A percentile compares a stretch with the other conserved stretches of the same genome.
Evolutionary conservation across 1,140 invertebrate species (phyloP).

Genomic region (Eriosoma lanigerum): DNA sequence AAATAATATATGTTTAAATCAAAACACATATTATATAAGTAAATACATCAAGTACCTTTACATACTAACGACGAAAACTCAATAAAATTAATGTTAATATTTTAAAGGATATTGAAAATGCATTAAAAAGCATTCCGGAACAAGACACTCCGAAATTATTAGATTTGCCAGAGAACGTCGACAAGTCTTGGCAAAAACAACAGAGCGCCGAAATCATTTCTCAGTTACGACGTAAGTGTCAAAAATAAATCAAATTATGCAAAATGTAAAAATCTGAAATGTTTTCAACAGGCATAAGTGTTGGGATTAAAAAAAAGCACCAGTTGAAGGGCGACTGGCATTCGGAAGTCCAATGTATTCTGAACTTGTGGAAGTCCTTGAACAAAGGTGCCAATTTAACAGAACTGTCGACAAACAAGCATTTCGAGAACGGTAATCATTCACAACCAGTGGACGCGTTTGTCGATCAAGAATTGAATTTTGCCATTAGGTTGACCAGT

Average conservation of each 20-base stretch:
- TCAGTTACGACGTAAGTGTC: constrained; percentile 65
- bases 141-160: constrained; percentile 71
- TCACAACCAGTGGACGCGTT: constrained; percentile 61
- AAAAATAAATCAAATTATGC: too few relatives aligned
- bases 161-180: constrained; percentile 80
- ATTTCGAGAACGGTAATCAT: constrained; percentile 55
- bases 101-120: constrained; percentile 65
- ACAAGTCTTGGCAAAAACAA: constrained; percentile 74
- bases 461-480: constrained; percentile 63
- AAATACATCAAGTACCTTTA: too few relatives aligned
- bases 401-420: background rate
- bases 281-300: constrained; percentile 1
- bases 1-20: too few relatives aligned
- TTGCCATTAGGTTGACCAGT: constrained; percentile 61
- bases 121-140: constrained; percentile 68
- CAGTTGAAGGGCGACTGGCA: constrained; percentile 61
- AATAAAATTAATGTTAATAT: background rate
- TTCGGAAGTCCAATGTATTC: constrained; percentile 66
- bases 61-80: background rate
- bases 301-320: constrained; percentile 55
- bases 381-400: constrained; percentile 58
- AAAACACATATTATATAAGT: too few relatives aligned
- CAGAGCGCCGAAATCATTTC: constrained; percentile 66
- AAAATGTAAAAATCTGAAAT: too few relatives aligned
- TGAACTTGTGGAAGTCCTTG: constrained; percentile 77